Percentiles rank a stretch among this genome's conserved stretches.
phyloP scores from a whole-genome alignment of 2,888 invertebrate genomes.

The Ptychoptera albimana region DNA sequence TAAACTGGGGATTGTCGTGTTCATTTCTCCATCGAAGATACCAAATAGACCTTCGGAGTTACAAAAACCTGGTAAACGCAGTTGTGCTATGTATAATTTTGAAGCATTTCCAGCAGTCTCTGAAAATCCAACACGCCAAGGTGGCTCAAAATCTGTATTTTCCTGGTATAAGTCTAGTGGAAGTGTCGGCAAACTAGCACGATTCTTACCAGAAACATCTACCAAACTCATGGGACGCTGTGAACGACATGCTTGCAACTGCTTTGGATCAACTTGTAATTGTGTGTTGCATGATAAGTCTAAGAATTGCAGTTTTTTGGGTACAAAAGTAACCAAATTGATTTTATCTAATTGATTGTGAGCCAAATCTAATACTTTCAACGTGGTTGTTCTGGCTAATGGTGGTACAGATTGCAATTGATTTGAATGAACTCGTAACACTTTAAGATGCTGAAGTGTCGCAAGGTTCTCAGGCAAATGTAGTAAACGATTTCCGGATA shows the following conservation, averaged over 20 bases:
- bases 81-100: conserved; percentile 60
- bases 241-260: conserved; percentile 62
- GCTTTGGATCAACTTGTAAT: conserved; percentile 66
- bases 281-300: conserved; percentile 73
- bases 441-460: conserved; percentile 49
- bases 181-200: conserved; percentile 44
- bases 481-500: conserved; percentile 66
- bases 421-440: conserved; percentile 70
- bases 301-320: conserved; percentile 67
- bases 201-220: conserved; percentile 68
- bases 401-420: conserved; percentile 57
- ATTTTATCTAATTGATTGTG: conserved; percentile 72
- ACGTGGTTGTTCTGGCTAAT: conserved; percentile 53
- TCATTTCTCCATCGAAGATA: conserved; percentile 65
- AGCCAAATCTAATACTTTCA: conserved; percentile 69
- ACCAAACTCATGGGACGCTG: conserved; percentile 68
- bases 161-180: conserved; percentile 31
- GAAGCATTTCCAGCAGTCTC: conserved; percentile 63
- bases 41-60: conserved; percentile 69
- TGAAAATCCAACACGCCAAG: conserved; percentile 72
- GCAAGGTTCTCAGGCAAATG: conserved; percentile 62
- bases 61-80: conserved; percentile 61
- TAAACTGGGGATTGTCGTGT: conserved; percentile 48
- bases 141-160: conserved; percentile 43
- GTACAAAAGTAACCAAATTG: conserved; percentile 58